Base-by-base conservation (phyloP, 2,797 vertebrate genomes). In the Sparidentex hasta region DNA sequence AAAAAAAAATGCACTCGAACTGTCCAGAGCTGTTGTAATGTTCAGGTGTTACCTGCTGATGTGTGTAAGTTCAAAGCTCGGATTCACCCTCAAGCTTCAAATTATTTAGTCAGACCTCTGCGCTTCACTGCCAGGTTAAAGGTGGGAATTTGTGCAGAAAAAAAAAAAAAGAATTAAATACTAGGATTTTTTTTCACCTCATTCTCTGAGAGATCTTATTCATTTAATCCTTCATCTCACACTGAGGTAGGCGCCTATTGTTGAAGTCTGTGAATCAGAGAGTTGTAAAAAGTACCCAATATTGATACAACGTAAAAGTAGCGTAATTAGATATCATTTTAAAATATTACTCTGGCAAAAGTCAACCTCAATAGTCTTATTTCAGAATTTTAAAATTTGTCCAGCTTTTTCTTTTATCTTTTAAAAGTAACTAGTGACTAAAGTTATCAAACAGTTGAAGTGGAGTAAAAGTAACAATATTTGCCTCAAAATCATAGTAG, bases 1-100 rank as follows among this genome's bases (percentile, higher is more conserved):
- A n/a, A n/a, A n/a, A n/a, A n/a, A 63, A 29, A 38, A 9, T 9
- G 29, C 8, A 29, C 80, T 62, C 65, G 9, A 69, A 82, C 50
- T 23, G 57, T 52, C 62, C 56, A 61, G 21, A 38, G 57, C 58
- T 78, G 74, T 48, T 77, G 55, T 76, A 66, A 76, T 58, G 71
- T 50, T 54, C 5, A 46, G 59, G 21, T 55, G 17, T 85, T 66
- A 78, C 20, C 64, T 65, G 68, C 38, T 46, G 18, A 20, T 67
- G 18, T 77, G 55, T 64, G 25, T 71, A 85, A 80, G 82, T 84
- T 90, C 73, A 91, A 81, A 76, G 61, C 64, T 68, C 55, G 7
- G 58, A 55, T 52, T 23, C 57, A 72, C 50, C 74, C 46, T 81
- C 43, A 56, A 56, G n/a, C 52, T 62, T 75, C 23, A 81, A 57